phyloP scores from a whole-genome alignment of 1,140 invertebrate genomes.

The Drosophila virilis region DNA sequence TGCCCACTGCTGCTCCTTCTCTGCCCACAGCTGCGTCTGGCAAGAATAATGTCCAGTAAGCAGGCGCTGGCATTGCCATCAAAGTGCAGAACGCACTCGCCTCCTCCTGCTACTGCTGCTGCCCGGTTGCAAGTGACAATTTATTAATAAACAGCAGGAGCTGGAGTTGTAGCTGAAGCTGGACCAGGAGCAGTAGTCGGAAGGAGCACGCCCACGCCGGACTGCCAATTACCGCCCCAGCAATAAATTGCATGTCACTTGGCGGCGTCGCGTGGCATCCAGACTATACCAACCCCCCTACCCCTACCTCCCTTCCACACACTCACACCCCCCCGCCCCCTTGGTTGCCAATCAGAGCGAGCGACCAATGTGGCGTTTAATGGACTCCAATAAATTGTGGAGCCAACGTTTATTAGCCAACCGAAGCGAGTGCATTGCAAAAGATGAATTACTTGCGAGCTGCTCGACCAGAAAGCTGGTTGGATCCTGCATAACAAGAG shows the following conservation, averaged over 20 bases:
- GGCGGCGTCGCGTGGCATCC: neutral
- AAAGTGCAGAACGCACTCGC: slow-evolving; percentile 25
- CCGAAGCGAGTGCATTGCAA: slow-evolving; percentile 12
- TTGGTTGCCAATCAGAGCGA: slow-evolving; percentile 7
- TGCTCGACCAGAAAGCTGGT: neutral
- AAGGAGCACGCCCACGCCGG: slow-evolving; percentile 8
- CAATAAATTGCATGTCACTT: slow-evolving; percentile 77
- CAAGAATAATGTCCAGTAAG: slow-evolving; percentile 41
- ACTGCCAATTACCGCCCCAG: slow-evolving; percentile 70
- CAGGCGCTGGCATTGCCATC: slow-evolving; percentile 9
- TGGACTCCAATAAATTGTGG: slow-evolving; percentile 71
- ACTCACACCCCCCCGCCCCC: no score
- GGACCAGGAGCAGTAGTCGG: slow-evolving; percentile 35
- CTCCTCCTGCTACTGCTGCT: neutral
- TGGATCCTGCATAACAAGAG: no score
- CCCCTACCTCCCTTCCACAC: no score
- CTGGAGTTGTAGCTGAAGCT: neutral
- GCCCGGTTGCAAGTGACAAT: slow-evolving; percentile 75
- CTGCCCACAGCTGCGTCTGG: neutral
- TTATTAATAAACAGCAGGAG: slow-evolving; percentile 75
- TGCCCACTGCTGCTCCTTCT: slow-evolving; percentile 1
- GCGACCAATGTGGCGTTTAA: slow-evolving; percentile 69
- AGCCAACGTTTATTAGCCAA: slow-evolving; percentile 43
- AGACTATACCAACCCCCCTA: neutral
- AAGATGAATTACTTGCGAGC: slow-evolving; percentile 19